These are phyloP conservation scores for Leptobrachium leishanense DNA, from an alignment of 2,113 vertebrate species.

Conservation along the genomic window DNA sequence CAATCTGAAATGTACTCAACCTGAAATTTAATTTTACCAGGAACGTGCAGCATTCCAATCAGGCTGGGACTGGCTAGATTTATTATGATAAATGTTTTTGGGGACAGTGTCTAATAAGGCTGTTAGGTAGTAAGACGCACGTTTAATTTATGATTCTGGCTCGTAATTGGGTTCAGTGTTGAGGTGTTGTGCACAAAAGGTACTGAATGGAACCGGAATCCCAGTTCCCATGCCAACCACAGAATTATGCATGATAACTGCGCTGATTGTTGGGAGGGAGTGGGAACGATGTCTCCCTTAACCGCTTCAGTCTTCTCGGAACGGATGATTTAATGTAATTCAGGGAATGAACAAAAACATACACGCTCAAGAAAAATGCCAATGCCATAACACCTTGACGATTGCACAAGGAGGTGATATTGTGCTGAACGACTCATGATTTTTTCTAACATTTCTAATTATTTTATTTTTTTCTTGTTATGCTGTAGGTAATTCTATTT, in stretches of 20 bases:
- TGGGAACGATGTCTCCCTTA: slow-evolving; percentile 38
- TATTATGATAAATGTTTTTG: slow-evolving; percentile 54
- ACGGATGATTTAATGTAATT: slow-evolving; percentile 43
- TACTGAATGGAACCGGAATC: slow-evolving; percentile 38
- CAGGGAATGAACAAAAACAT: slow-evolving; percentile 30
- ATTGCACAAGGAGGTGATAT: too few relatives aligned
- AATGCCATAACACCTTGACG: slow-evolving; percentile 30
- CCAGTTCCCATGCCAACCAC: slow-evolving; percentile 46
- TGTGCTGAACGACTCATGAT: too few relatives aligned
- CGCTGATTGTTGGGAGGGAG: slow-evolving; percentile 47
- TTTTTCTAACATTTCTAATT: too few relatives aligned
- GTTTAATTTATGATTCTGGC: slow-evolving; percentile 45
- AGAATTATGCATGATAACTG: slow-evolving; percentile 48
- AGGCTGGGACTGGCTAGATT: slow-evolving; percentile 45
- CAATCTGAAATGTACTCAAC: slow-evolving; percentile 60
- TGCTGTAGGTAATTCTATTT: too few relatives aligned
- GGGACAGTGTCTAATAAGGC: slow-evolving; percentile 32
- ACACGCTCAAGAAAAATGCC: slow-evolving; percentile 3
- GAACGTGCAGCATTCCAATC: slow-evolving; percentile 51
- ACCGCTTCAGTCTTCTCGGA: slow-evolving; percentile 29
- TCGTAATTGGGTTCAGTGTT: slow-evolving; percentile 49
- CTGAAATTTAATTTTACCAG: slow-evolving; percentile 57
- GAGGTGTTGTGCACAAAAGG: slow-evolving; percentile 45
- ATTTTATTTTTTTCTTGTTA: too few relatives aligned
- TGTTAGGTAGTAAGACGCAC: slow-evolving; percentile 38